Base-by-base conservation (phyloP, 2,888 invertebrate genomes). In the Eristalis tenax region DNA sequence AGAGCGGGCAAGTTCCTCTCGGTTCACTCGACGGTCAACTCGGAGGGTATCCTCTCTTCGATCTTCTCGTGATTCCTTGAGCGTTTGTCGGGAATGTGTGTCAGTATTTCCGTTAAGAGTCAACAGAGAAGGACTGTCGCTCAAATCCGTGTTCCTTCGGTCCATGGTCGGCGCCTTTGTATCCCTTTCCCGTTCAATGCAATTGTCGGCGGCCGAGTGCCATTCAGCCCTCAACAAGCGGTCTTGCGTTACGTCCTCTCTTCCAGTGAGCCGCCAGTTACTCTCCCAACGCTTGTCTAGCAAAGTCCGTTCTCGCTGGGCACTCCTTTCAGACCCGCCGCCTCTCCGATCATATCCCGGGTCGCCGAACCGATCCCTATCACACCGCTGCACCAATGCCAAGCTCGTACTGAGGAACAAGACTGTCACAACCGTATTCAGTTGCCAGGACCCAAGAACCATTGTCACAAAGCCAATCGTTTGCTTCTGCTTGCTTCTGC, bases 391-490 rank as follows among this genome's bases (percentile, higher is more conserved):
- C 32, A 85, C 85, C 13, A 88, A 81, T 28, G 88, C 90, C 13
- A 89, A 38, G 76, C 85, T 89, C n/a, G 89, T 73, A 15, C 88
- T 83, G 65, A 90, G 40, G 6, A 90, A 71, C 57, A 90, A 70
- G 61, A 89, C 43, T 66, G 86, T 83, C 75, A 89, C 88, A 89
- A 89, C 88, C 83, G 89, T 77, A 82, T 90, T 90, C 75, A 90
- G 89, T 90, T 90, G 90, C 90, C 90, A 90, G 50, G 64, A 88
- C 69, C 76, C 86, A 76, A 90, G 77, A 84, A 89, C 88, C 90
- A 91, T 91, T 88, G 85, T 89, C 69, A 88, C 85, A 70, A 76
- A 18, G 15, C 23, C 32, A 71, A 73, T 57, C 22, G 68, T 23
- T 66, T 68, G 32, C n/a, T 63, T 23, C 56, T 70, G n/a, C 15